Evolutionary conservation across 1,140 invertebrate genomes (phyloP), one percentile per base, ranked within the genome.

Genomic region (Nasonia longicornis): DNA sequence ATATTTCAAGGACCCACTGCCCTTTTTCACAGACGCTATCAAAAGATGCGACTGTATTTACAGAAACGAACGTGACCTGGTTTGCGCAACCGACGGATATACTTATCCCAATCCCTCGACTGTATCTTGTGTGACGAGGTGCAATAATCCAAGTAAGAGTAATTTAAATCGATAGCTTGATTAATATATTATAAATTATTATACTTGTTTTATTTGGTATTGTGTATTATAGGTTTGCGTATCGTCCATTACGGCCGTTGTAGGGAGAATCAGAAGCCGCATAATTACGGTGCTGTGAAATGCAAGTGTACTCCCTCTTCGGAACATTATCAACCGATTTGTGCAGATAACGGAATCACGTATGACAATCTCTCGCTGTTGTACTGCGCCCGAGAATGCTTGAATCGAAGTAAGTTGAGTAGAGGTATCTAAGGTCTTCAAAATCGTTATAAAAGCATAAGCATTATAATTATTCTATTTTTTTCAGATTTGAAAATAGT

Each of bases 1-100:
- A 67, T 77, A 77, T 45, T 77, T 77, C 11, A 67, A 45, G 16
- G 63, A 77, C 26, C 3, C 20, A 77, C 42, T 67, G 42, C 75
- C 58, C 14, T 77, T 77, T 29, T 77, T 77, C 8, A 38, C 35
- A 8, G 38, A 26, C 8, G 58, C 75, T 42, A 22, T 76, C 4
- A 66, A 38, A 31, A 64, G 12, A 42, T 77, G 76, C 20, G 14
- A 67, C 6, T 77, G 76, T 20, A 29, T 26, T 2, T 69, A 67
- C 20, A 52, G n/a, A 12, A 11, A 77, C 29, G 66, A 77, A 48
- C 22, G 45, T 64, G 79, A 73, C 29, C 63, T 58, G n/a, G 42
- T 80, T 67, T 74, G 79, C 48, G 71, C 58, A 67, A 80, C 48
- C 11, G 42, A 80, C 45, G 79, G 79, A 66, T 45, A 72, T 29